Evolutionary conservation across 2,888 invertebrate genomes (phyloP), one percentile per base, ranked within the genome.

Genomic region (Pseudoips prasinana): DNA sequence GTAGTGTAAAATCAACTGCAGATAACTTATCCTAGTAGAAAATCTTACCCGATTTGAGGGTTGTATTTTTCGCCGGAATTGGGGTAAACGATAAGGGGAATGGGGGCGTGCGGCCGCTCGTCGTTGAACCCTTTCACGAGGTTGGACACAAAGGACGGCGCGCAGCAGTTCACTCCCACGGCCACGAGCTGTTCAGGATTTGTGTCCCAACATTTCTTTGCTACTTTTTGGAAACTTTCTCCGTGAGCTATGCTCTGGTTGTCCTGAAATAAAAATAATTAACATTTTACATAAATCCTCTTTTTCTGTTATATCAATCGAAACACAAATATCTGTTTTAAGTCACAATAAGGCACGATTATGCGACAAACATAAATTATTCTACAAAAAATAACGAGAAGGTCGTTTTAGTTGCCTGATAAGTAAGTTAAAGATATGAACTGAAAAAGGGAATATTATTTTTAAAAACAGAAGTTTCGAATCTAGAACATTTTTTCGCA

Each of bases 11-110:
- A 28, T 43, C 41, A 36, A 45, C 25, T 20, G 25, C 22, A 36
- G 48, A 42, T 50, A 56, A 43, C 28, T 39, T 53, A 63, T 67
- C 57, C 48, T 29, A 40, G 8, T 33, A 33, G 39, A 31, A 51
- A 54, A 64, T 70, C 90, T 85, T 87, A 92, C 93, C 93, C 92
- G 64, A 91, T 90, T 64, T 91, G 90, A 33, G 92, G 90, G 59
- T 91, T 91, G 87, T 94, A 96, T 65, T 90, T 91, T 78, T 96
- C 96, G 30, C 98, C 98, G 61, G 96, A 96, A 75, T 98, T 98
- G 2, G 98, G 97, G 81, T 98, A 98, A 11, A 95, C 96, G 36
- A 98, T 92, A 33, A 97, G 85, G 1, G 96, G 95, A 39, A 96
- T 91, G 29, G 87, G 86, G 33, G 72, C 73, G 46, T 84, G 73